Conservation (phyloP, 2,113 vertebrate genomes). For the Vicugna pacos region DNA sequence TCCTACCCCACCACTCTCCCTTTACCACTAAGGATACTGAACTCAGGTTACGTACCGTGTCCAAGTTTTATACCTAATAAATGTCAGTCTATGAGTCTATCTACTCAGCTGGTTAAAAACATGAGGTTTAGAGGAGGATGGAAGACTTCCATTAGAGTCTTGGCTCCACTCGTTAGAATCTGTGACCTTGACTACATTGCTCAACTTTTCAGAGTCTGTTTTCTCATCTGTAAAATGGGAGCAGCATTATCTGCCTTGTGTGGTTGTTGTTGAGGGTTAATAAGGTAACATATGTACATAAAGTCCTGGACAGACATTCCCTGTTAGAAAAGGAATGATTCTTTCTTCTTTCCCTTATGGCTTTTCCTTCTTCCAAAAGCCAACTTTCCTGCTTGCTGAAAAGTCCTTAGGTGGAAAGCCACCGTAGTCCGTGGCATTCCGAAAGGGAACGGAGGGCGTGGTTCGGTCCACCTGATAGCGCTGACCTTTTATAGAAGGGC, state of each 20-base stretch:
- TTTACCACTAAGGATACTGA: background rate
- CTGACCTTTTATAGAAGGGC: background rate
- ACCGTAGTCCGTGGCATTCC: background rate
- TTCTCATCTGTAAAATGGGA: background rate
- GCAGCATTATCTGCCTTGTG: background rate
- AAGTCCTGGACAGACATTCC: background rate
- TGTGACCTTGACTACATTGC: no score
- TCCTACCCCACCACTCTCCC: fast-evolving
- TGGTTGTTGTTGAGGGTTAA: background rate
- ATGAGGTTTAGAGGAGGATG: background rate
- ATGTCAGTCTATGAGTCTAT: background rate
- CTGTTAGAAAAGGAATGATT: background rate
- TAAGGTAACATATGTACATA: background rate
- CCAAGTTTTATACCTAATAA: background rate
- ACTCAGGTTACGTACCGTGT: no score
- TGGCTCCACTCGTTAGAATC: background rate
- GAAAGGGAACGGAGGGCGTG: fast-evolving
- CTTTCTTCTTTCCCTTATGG: background rate
- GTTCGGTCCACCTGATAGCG: fast-evolving
- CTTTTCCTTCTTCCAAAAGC: background rate
- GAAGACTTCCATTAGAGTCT: background rate
- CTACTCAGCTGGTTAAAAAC: background rate
- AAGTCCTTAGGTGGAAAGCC: background rate
- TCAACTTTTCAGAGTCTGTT: background rate
- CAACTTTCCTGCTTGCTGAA: background rate